These are phyloP conservation scores for Antheraea assamensis DNA, from an alignment of 2,888 invertebrate species.

Conservation along the genomic window DNA sequence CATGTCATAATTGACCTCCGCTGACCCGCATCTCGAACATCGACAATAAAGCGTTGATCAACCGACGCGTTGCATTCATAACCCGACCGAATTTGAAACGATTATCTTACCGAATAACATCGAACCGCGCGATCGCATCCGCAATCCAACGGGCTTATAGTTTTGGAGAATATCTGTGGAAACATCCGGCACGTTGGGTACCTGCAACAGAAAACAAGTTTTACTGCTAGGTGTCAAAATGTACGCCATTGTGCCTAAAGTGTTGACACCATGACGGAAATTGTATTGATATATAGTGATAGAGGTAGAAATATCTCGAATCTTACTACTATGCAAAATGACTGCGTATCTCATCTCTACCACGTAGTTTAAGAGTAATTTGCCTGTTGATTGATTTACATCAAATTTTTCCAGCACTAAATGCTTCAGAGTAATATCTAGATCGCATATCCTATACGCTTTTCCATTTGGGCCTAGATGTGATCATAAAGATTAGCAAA, in stretches of 20 bases:
- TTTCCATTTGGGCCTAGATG: no score
- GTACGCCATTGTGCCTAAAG: conserved; percentile 17
- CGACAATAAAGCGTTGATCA: conserved; percentile 50
- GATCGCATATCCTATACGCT: no score
- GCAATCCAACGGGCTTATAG: conserved; percentile 23
- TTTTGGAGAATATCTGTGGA: conserved; percentile 24
- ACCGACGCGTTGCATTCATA: conserved; percentile 26
- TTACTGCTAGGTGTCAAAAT: conserved; percentile 29
- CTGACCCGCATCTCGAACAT: conserved; percentile 22
- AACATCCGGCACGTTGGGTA: conserved; percentile 28
- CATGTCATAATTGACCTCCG: conserved; percentile 32
- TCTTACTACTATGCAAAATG: neutral
- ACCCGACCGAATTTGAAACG: conserved; percentile 16
- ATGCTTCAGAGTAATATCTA: neutral
- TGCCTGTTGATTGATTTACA: neutral
- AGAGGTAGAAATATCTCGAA: neutral
- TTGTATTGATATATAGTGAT: conserved; percentile 14
- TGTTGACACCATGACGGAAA: conserved; percentile 9
- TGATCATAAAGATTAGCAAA: no score
- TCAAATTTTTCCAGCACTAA: neutral
- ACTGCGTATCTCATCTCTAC: neutral
- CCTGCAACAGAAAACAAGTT: conserved; percentile 40
- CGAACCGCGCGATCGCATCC: neutral
- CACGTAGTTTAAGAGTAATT: neutral
- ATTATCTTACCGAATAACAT: neutral